Evolutionary conservation across 1,140 invertebrate genomes (phyloP).

Genomic region (Pissodes strobi): DNA sequence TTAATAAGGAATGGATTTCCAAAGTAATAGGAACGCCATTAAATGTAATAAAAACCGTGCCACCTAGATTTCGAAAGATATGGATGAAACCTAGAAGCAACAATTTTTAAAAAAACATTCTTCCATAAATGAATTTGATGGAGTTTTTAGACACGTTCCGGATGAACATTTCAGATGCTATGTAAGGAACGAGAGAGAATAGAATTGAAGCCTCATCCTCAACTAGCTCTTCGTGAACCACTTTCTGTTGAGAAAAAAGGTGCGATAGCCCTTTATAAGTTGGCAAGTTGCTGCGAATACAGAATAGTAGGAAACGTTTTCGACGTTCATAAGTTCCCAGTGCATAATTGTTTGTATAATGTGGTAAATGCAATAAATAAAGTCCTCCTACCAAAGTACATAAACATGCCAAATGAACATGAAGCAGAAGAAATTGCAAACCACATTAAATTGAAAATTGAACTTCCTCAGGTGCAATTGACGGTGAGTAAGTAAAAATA

Average conservation of each 20-base stretch:
- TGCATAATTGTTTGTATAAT: constrained; percentile 27
- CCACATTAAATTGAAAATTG: neutral
- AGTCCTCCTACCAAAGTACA: neutral
- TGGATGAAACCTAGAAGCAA: no score
- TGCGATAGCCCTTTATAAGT: constrained; percentile 33
- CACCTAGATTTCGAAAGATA: no score
- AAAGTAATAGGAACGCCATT: no score
- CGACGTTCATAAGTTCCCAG: constrained; percentile 35
- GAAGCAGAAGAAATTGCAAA: neutral
- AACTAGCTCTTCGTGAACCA: no score
- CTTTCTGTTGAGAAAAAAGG: constrained; percentile 31
- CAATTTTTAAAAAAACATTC: no score
- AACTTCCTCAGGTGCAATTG: constrained; percentile 3
- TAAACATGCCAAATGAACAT: neutral
- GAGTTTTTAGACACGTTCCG: no score
- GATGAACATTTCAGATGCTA: no score
- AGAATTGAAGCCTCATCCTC: no score
- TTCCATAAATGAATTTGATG: no score
- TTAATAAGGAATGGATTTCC: no score
- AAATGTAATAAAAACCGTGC: no score
- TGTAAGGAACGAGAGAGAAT: no score
- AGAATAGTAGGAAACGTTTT: constrained; percentile 40
- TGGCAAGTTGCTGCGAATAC: constrained; percentile 40
- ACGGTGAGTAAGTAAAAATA: neutral
- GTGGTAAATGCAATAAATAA: constrained; percentile 14